phyloP scores from a whole-genome alignment of 2,888 invertebrate genomes.

The Lottia scabra region DNA sequence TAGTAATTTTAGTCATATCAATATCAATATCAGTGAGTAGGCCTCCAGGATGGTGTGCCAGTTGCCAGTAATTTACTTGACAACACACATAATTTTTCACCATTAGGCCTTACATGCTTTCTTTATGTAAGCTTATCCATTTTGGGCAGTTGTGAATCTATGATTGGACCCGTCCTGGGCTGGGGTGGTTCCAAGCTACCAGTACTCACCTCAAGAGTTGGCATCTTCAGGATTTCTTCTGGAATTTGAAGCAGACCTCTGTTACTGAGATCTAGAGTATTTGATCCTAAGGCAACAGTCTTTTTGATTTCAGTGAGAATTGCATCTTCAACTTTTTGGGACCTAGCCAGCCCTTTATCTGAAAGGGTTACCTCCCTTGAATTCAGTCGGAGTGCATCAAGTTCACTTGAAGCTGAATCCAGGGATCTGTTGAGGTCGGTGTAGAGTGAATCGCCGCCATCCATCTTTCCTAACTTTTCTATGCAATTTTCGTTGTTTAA shows the following conservation, averaged over 20 bases:
- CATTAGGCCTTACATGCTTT: no score
- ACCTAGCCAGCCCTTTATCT: conserved; percentile 48
- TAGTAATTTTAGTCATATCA: no score
- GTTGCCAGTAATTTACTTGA: no score
- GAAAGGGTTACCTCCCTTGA: conserved; percentile 34
- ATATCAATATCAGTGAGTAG: no score
- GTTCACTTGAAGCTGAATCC: conserved; percentile 46
- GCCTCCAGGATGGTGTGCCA: no score
- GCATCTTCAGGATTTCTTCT: conserved; percentile 53
- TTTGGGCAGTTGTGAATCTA: no score
- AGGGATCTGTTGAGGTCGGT: background rate
- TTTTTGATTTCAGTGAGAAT: conserved; percentile 48
- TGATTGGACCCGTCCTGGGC: no score
- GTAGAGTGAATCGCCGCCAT: background rate
- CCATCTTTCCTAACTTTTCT: background rate
- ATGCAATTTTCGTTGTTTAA: no score
- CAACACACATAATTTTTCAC: no score
- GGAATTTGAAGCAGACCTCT: conserved; percentile 54
- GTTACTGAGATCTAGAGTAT: conserved; percentile 55
- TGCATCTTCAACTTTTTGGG: conserved; percentile 43
- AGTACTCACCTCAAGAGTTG: conserved; percentile 53
- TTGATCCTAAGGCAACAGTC: conserved; percentile 44
- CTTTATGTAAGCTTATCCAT: no score
- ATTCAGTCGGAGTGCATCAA: conserved; percentile 35
- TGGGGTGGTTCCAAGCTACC: no score